A percentile compares a stretch with the other conserved stretches of the same genome.
Conservation (phyloP, 2,888 invertebrate genomes). For the Herminia tarsipennalis region DNA sequence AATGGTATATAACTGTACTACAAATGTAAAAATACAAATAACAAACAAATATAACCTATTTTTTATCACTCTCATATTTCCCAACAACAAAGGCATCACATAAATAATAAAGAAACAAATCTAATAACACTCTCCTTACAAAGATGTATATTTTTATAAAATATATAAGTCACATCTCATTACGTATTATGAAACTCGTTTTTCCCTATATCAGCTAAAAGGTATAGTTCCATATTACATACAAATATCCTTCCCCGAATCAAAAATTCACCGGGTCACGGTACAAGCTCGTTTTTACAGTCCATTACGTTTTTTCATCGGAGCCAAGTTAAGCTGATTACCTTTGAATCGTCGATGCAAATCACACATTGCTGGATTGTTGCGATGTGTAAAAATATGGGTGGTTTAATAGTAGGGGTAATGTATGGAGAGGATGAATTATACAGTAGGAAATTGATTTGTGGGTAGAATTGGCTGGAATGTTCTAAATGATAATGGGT, state of each 20-base stretch:
- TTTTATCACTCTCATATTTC: conserved; percentile 4
- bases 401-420: conserved; percentile 23
- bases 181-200: conserved; percentile 12
- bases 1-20: too few relatives aligned
- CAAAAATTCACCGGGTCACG: conserved; percentile 38
- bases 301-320: conserved; percentile 74
- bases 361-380: conserved; percentile 49
- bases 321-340: conserved; percentile 73
- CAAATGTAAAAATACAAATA: too few relatives aligned
- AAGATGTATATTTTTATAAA: conserved; percentile 12
- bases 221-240: conserved; percentile 19
- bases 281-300: conserved; percentile 57
- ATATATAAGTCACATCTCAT: conserved; percentile 16
- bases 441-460: conserved; percentile 31
- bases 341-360: conserved; percentile 60
- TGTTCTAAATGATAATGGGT: not conserved
- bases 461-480: not conserved
- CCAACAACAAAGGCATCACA: not conserved
- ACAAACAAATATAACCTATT: too few relatives aligned
- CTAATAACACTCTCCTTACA: conserved; percentile 6
- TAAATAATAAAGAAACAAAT: conserved; percentile 13
- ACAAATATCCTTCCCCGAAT: conserved; percentile 19
- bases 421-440: conserved; percentile 26
- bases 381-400: conserved; percentile 33
- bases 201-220: conserved; percentile 20